Evolutionary conservation across 2,888 invertebrate species (phyloP).

Genomic region (Tenthredo amoena): DNA sequence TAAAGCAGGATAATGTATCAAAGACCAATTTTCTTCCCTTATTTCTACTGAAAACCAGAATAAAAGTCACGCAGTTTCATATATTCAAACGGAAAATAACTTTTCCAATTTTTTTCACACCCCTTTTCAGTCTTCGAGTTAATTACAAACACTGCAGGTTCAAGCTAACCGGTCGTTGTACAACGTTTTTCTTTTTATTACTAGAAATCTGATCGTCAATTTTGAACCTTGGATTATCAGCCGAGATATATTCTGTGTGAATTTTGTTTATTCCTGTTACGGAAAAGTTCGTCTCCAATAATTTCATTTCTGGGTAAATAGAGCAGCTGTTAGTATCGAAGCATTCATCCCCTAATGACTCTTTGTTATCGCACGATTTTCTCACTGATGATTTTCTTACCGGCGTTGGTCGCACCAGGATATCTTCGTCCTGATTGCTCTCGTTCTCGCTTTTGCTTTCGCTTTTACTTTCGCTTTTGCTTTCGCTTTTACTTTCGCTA

Average conservation of each 20-base stretch:
- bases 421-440: conserved; percentile 60
- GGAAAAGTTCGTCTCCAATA: conserved; percentile 73
- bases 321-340: conserved; percentile 27
- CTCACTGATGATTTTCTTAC: conserved; percentile 65
- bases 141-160: conserved; percentile 53
- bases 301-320: conserved; percentile 52
- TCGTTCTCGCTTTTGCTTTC: conserved; percentile 56
- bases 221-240: conserved; percentile 42
- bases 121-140: neutral
- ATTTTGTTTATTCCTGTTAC: conserved; percentile 72
- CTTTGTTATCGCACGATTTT: conserved; percentile 19
- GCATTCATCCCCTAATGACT: conserved; percentile 10
- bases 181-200: conserved; percentile 16
- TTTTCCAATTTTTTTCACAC: neutral
- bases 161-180: conserved; percentile 36
- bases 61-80: neutral
- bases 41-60: neutral
- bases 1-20: conserved; percentile 4
- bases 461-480: conserved; percentile 54
- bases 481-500: conserved; percentile 47
- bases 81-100: no score
- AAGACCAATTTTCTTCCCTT: neutral
- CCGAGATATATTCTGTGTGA: conserved; percentile 64
- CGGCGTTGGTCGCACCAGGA: conserved; percentile 66
- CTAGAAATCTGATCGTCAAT: neutral